A percentile compares a stretch with the other conserved stretches of the same genome.
Conservation (phyloP, 2,113 vertebrate genomes). For the Carassius carassius region DNA sequence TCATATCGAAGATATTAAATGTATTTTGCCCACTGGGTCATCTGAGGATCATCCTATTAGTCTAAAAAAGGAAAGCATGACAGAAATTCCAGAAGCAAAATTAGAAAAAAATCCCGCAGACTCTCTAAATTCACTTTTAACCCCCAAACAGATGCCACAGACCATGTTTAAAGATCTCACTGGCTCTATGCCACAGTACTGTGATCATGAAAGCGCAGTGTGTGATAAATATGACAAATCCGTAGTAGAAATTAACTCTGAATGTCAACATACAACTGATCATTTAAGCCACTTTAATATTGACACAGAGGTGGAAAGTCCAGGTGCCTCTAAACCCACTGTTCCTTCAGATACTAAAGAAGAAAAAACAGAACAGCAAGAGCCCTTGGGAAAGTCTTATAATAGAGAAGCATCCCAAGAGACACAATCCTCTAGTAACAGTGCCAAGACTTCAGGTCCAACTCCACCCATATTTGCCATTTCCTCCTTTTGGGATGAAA, state of each 20-base stretch:
- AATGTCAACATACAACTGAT: background rate
- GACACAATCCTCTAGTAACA: slow-evolving; percentile 42
- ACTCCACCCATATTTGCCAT: slow-evolving; percentile 70
- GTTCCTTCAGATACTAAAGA: background rate
- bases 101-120: slow-evolving; percentile 7
- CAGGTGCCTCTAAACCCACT: background rate
- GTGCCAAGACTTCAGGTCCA: slow-evolving; percentile 37
- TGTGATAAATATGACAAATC: background rate
- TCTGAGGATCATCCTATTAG: background rate
- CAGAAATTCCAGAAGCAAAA: slow-evolving; percentile 34
- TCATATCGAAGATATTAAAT: background rate
- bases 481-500: slow-evolving; percentile 79
- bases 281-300: background rate
- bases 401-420: slow-evolving; percentile 23
- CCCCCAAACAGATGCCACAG: background rate
- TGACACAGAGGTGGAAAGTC: background rate
- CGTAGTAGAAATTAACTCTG: slow-evolving; percentile 6
- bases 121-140: slow-evolving; percentile 11
- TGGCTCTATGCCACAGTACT: background rate
- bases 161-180: slow-evolving; percentile 3
- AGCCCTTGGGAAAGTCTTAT: background rate
- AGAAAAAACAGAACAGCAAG: slow-evolving; percentile 26
- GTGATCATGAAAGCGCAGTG: slow-evolving; percentile 18
- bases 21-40: background rate
- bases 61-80: slow-evolving; percentile 17